These are phyloP conservation scores for Glossophaga mutica DNA, from an alignment of 2,797 vertebrate genomes.

Conservation along the genomic window DNA sequence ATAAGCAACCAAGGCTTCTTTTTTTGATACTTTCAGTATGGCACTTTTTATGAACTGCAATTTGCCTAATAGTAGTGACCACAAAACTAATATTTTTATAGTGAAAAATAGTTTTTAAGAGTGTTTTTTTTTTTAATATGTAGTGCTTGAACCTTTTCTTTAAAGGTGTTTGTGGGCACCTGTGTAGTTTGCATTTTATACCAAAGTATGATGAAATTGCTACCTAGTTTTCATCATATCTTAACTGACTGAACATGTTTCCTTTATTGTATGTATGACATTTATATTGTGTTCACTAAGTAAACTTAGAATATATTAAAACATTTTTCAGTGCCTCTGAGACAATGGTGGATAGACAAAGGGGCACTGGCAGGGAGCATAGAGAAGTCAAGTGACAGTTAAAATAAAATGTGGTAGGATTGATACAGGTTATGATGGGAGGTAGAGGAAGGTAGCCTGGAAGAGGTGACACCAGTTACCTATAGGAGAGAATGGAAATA, in stretches of 20 bases:
- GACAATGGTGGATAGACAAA: not conserved
- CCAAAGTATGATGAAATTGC: not conserved
- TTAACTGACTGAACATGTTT: not conserved
- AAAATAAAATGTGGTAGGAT: not conserved
- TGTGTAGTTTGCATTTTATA: slow-evolving; percentile 41
- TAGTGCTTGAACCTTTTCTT: not conserved
- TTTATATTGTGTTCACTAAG: not conserved
- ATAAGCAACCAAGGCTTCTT: not conserved
- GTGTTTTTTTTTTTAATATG: not conserved
- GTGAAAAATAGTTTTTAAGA: not conserved
- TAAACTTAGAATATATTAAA: not conserved
- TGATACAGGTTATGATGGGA: not conserved
- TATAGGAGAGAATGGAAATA: not conserved
- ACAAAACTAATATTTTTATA: slow-evolving; percentile 7
- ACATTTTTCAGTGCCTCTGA: not conserved
- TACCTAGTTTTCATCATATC: not conserved
- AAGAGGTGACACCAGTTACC: not conserved
- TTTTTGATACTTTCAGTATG: not conserved
- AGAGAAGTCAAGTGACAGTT: not conserved
- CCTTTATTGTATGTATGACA: not conserved
- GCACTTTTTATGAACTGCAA: not conserved
- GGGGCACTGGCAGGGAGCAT: not conserved
- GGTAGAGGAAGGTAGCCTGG: not conserved
- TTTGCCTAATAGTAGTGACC: not conserved
- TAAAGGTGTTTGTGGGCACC: not conserved